Conservation (phyloP, 2,888 invertebrate genomes). For the Protula sp. region DNA sequence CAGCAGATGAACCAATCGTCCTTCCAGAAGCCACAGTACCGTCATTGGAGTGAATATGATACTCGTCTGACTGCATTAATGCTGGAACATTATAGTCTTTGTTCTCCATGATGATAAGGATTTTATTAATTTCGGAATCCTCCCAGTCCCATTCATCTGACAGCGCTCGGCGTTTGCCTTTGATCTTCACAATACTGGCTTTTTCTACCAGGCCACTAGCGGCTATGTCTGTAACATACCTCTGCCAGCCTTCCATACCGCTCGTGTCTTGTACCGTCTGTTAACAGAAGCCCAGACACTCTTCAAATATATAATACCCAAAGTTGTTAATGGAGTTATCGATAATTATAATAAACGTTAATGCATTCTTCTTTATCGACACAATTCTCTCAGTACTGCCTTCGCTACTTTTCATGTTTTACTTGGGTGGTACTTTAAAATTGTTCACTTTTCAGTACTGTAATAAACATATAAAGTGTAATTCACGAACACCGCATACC, state of each 20-base stretch:
- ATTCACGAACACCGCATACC: no score
- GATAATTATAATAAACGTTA: no score
- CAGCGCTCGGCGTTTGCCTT: not conserved
- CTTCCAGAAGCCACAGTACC: conserved; percentile 5
- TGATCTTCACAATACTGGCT: conserved; percentile 5
- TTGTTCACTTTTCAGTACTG: no score
- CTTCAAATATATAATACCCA: no score
- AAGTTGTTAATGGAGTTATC: no score
- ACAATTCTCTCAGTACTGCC: no score
- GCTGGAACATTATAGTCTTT: not conserved
- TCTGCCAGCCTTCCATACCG: conserved; percentile 11
- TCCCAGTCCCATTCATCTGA: conserved; percentile 4
- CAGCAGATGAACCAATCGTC: conserved; percentile 5
- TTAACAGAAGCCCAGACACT: no score
- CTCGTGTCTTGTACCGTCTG: not conserved
- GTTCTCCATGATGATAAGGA: conserved; percentile 3
- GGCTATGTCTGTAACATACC: conserved; percentile 4
- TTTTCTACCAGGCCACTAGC: not conserved
- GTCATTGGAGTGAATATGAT: conserved; percentile 8
- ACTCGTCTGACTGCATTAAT: conserved; percentile 6
- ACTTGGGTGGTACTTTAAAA: no score
- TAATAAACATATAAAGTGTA: no score
- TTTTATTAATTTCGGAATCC: conserved; percentile 1
- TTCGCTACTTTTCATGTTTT: no score
- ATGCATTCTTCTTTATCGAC: no score